Conservation (phyloP, 1,140 invertebrate species). For the Temnothorax longispinosus region DNA sequence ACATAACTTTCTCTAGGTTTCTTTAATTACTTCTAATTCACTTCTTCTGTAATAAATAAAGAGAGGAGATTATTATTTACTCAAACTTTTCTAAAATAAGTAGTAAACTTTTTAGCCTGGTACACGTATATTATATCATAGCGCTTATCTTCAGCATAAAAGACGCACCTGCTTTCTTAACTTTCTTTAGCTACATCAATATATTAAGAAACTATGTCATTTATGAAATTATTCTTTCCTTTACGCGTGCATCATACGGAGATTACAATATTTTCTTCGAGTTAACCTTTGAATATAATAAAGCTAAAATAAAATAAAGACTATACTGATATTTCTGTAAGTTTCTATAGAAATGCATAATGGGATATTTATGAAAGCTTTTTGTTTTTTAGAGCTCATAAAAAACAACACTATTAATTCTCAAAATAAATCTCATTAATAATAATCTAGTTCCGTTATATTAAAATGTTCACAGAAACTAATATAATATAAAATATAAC, state of each 20-base stretch:
- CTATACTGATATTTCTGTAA: neutral
- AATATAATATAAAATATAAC: neutral
- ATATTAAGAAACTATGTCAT: conserved; percentile 42
- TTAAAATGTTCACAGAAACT: neutral
- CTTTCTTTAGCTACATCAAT: conserved; percentile 39
- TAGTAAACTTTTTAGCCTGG: conserved; percentile 24
- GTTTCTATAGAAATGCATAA: neutral
- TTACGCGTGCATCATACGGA: neutral
- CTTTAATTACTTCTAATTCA: conserved; percentile 1
- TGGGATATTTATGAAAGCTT: neutral
- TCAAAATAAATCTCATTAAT: neutral
- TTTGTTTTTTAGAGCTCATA: neutral
- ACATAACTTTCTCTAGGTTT: neutral
- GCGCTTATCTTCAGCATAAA: conserved; percentile 19
- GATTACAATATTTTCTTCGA: neutral
- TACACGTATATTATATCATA: neutral
- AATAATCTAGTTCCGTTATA: neutral
- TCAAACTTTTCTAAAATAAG: neutral
- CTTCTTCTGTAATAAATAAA: conserved; percentile 22
- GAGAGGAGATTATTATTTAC: conserved; percentile 34
- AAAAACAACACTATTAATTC: neutral
- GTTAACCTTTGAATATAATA: conserved; percentile 12
- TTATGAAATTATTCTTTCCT: conserved; percentile 17
- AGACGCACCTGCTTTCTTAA: conserved; percentile 45
- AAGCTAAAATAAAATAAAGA: neutral